Conservation (phyloP, 2,888 invertebrate species). For the Electrophaes corylata region DNA sequence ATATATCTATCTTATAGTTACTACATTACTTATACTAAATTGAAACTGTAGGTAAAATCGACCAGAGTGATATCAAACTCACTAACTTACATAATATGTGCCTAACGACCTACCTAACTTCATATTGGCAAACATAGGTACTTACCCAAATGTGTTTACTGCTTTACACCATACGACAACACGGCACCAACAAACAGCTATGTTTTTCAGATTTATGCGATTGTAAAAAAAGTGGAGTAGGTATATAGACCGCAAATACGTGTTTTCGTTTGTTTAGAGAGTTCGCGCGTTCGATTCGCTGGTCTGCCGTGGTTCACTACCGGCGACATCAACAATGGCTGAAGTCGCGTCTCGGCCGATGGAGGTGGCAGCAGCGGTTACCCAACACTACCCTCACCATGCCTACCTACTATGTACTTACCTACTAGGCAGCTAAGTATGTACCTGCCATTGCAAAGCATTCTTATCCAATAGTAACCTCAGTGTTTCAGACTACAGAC, state of each 20-base stretch:
- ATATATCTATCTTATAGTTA: not conserved
- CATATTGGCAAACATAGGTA: constrained; percentile 44
- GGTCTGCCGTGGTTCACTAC: constrained; percentile 39
- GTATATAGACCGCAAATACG: constrained; percentile 1
- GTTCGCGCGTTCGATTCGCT: constrained; percentile 33
- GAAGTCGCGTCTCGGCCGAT: constrained; percentile 15
- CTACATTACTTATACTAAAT: not conserved
- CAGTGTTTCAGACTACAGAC: constrained; percentile 12
- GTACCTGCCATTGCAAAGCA: constrained; percentile 12
- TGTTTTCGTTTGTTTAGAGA: constrained; percentile 3
- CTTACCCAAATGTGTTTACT: constrained; percentile 35
- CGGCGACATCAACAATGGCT: constrained; percentile 22
- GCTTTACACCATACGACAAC: constrained; percentile 16
- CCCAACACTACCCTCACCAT: constrained; percentile 47
- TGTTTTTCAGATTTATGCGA: not conserved
- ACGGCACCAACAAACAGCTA: not conserved
- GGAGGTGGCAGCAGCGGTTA: constrained; percentile 39
- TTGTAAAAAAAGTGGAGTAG: not conserved
- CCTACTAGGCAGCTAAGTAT: constrained; percentile 30
- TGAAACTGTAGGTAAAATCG: not conserved
- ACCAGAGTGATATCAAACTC: constrained; percentile 21
- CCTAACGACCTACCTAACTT: constrained; percentile 10
- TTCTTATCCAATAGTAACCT: constrained; percentile 31
- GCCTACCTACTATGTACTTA: no score
- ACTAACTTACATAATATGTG: constrained; percentile 50